Conservation (phyloP, 2,888 invertebrate genomes). For the Orthosia gothica region DNA sequence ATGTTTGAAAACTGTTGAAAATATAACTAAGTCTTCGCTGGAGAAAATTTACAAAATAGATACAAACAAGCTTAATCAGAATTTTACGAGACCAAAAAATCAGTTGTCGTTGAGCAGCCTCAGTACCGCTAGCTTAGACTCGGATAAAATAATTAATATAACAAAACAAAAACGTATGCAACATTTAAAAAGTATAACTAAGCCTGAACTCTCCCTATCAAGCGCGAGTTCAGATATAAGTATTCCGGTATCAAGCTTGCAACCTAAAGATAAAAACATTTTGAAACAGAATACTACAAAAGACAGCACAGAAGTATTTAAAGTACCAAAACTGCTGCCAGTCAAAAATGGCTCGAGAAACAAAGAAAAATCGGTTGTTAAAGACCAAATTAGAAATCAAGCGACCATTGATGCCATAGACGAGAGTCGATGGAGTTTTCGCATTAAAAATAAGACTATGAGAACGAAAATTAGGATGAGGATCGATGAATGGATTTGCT, state of each 20-base stretch:
- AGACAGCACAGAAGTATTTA: slow-evolving; percentile 38
- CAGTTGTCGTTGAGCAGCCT: slow-evolving; percentile 17
- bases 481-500: slow-evolving; percentile 78
- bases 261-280: slow-evolving; percentile 3
- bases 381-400: slow-evolving; percentile 25
- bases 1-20: slow-evolving; percentile 1
- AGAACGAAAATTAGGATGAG: slow-evolving; percentile 68
- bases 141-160: slow-evolving; percentile 36
- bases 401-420: slow-evolving; percentile 44
- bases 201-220: background rate
- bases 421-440: slow-evolving; percentile 65
- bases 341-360: slow-evolving; percentile 36
- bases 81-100: slow-evolving; percentile 8
- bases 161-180: slow-evolving; percentile 32
- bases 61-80: background rate
- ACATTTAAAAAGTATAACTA: background rate
- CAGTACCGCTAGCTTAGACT: background rate
- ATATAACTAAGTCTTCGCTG: background rate
- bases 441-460: slow-evolving; percentile 64
- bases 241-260: slow-evolving; percentile 9
- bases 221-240: slow-evolving; percentile 11
- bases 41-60: background rate
- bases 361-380: slow-evolving; percentile 16
- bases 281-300: background rate
- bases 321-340: slow-evolving; percentile 37